Evolutionary conservation across 37 sponge, comb jelly and placozoan genomes (phyloP), one percentile per base, ranked within the genome.

Genomic region (Beroe ovata): DNA sequence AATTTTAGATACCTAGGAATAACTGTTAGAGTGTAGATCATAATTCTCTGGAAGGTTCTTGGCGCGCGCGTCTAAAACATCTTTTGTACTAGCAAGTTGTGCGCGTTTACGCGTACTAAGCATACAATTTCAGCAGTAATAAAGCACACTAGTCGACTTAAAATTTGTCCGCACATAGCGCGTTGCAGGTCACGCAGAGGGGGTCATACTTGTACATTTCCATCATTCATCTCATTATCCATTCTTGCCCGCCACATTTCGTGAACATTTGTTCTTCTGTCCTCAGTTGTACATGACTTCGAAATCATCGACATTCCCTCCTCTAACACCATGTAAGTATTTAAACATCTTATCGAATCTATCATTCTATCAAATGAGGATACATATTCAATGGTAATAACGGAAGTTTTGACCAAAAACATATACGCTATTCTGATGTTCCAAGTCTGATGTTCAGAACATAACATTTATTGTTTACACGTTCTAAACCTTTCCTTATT

Each of bases 361-460:
- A 47, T 47, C 11, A 47, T 6, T 47, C 11, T 1, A 29, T 66
- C 34, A 34, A 66, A 77, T 77, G 84, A 77, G 84, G 84, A 77
- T 23, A 77, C 23, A 14, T 8, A 14, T 39, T 4, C 21, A 3
- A 0, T 42, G 54, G 84, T 40, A 77, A 77, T 37, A 66, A 30
- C 69, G 2, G 26, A 23, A 23, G 33, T 19, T 34, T 42, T 77
- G 35, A n/a, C 35, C 54, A 33, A 16, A 4, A 42, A 21, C 47
- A 63, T 71, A 71, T 77, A 77, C 47, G 84, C 47, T 40, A 77
- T 77, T 77, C 47, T 77, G 84, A 77, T 11, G 6, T n/a, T n/a
- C n/a, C n/a, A n/a, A n/a, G n/a, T n/a, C n/a, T n/a, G n/a, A n/a
- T n/a, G n/a, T n/a, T n/a, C n/a, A n/a, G n/a, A n/a, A n/a, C n/a